Base-by-base conservation (phyloP, 1,140 invertebrate species). In the Drosophila gunungcola region DNA sequence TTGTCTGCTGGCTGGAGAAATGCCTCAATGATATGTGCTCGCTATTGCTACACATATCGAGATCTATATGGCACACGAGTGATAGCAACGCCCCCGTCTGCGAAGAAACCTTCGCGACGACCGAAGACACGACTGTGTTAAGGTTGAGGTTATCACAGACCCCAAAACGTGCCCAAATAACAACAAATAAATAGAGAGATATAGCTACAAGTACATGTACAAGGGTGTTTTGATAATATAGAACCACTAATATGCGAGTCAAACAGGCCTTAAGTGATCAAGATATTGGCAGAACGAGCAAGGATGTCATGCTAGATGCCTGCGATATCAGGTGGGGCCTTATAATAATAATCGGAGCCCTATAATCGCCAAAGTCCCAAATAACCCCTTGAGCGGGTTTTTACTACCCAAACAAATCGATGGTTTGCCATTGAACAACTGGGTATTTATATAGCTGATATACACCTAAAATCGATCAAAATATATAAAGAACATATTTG, bases 61-160 rank as follows among this genome's bases (percentile, higher is more conserved):
- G 54, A 65, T 67, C 43, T 39, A 25, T 36, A 39, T 25, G 12
- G 29, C 54, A 68, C 63, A 56, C 52, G 43, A 72, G 43, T 70
- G 68, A 72, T 57, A 72, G 65, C 52, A 49, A 49, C 65, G 52
- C 52, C 68, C 52, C 64, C 64, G 64, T 41, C 67, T 41, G 34
- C 29, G 34, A 11, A 13, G 38, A 55, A 58, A 78, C 75, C 64
- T 78, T 73, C 54, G 51, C 34, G 36, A 34, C 52, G 27, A 57
- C 51, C 74, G 27, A 60, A 64, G 38, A 63, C 51, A 38, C 51
- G 65, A 86, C 52, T 82, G 52, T 78, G 79, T 77, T 86, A 86
- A 86, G 83, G 83, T 86, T 89, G 83, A 86, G 83, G 83, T 83
- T 86, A 86, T 86, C 82, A 86, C 48, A 56, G 55, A 63, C 72